Evolutionary conservation across 2,113 vertebrate species (phyloP).

Genomic region (Corapipo altera): DNA sequence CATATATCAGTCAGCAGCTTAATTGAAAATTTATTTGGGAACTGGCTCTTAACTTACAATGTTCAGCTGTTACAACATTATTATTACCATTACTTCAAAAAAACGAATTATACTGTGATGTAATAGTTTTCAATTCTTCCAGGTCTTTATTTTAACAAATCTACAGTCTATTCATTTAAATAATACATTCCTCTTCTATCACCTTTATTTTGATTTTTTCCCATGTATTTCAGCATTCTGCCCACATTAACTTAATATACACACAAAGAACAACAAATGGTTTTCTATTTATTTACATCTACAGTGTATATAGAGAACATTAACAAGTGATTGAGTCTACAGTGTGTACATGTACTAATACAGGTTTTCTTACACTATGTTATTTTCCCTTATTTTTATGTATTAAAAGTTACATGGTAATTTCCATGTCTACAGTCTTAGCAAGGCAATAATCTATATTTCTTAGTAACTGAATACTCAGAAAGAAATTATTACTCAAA

Average conservation of each 20-base stretch:
- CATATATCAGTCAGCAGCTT: not conserved
- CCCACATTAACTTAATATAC: not conserved
- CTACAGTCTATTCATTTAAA: not conserved
- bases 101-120: not conserved
- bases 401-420: not conserved
- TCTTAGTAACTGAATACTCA: not conserved
- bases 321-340: not conserved
- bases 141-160: not conserved
- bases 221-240: not conserved
- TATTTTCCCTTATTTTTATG: not conserved
- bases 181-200: not conserved
- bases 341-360: not conserved
- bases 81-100: not conserved
- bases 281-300: not conserved
- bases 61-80: not conserved
- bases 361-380: not conserved
- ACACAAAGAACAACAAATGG: not conserved
- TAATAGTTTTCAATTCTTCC: not conserved
- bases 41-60: not conserved
- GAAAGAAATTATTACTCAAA: not conserved
- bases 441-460: not conserved
- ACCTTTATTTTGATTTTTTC: not conserved
- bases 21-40: not conserved
- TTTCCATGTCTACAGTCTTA: not conserved
- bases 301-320: accelerated